Conservation (phyloP, 2,888 invertebrate genomes). For the Odontomyia ornata region DNA sequence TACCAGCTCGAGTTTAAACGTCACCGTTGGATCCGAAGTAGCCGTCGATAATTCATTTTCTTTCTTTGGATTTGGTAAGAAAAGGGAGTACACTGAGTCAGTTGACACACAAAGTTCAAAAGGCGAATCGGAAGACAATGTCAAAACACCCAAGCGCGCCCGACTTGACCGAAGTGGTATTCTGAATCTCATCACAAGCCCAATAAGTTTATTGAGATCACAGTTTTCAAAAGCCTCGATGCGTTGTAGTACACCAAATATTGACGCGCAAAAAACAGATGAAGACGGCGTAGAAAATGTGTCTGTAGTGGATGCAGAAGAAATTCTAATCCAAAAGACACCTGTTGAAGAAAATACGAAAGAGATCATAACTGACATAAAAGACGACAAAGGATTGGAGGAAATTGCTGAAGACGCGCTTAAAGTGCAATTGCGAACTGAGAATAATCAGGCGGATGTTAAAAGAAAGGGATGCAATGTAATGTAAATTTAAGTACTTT, state of each 20-base stretch:
- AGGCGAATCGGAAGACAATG: conserved; percentile 52
- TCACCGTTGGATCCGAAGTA: conserved; percentile 62
- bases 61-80: conserved; percentile 60
- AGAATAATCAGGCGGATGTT: conserved; percentile 53
- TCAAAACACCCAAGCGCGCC: conserved; percentile 59
- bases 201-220: conserved; percentile 59
- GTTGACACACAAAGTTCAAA: conserved; percentile 43
- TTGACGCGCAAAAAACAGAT: background rate
- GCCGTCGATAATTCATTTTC: conserved; percentile 58
- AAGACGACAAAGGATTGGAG: background rate
- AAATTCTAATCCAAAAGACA: background rate
- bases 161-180: conserved; percentile 58
- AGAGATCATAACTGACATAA: background rate
- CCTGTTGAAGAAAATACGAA: background rate
- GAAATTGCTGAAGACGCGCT: conserved; percentile 41
- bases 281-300: conserved; percentile 45
- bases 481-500: conserved; percentile 51
- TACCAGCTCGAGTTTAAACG: conserved; percentile 60
- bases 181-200: conserved; percentile 58
- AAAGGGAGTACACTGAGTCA: conserved; percentile 60
- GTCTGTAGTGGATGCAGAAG: conserved; percentile 34
- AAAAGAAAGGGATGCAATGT: conserved; percentile 53
- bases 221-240: conserved; percentile 59
- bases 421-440: conserved; percentile 4
- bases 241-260: conserved; percentile 56